Conservation (phyloP, 1,140 invertebrate genomes). For the Anadara kagoshimensis region DNA sequence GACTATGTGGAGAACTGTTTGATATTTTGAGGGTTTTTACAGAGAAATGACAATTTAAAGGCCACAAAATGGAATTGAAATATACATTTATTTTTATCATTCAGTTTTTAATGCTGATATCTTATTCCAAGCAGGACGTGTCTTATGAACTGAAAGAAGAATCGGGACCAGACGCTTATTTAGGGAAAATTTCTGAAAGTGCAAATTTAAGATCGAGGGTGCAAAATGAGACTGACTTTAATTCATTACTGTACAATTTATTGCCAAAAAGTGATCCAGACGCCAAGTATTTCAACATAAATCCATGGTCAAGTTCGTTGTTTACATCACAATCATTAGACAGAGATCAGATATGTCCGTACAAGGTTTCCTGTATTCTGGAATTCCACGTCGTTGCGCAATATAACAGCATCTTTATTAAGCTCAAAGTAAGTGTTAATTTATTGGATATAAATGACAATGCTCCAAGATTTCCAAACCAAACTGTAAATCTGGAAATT, state of each 20-base stretch:
- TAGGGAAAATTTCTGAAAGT: conserved; percentile 48
- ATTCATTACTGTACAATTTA: conserved; percentile 43
- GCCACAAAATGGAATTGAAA: no score
- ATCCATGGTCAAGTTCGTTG: conserved; percentile 39
- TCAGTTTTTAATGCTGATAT: no score
- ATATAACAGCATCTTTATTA: conserved; percentile 27
- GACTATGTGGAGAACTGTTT: no score
- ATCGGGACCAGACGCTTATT: conserved; percentile 26
- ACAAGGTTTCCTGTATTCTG: conserved; percentile 23
- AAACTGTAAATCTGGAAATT: conserved; percentile 46
- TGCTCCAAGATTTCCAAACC: conserved; percentile 57
- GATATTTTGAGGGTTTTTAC: no score
- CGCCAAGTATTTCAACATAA: conserved; percentile 42
- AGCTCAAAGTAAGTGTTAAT: conserved; percentile 43
- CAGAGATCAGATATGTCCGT: conserved; percentile 40
- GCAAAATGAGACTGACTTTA: conserved; percentile 22
- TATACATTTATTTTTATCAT: no score
- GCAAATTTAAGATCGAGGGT: conserved; percentile 26
- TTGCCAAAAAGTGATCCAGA: conserved; percentile 35
- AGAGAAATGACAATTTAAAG: no score
- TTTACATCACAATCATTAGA: conserved; percentile 42
- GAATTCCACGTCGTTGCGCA: conserved; percentile 31
- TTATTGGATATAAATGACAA: conserved; percentile 68
- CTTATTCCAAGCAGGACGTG: background rate
- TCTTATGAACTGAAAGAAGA: conserved; percentile 43